Base-by-base conservation (phyloP, 2,797 vertebrate species). In the Enoplosus armatus region DNA sequence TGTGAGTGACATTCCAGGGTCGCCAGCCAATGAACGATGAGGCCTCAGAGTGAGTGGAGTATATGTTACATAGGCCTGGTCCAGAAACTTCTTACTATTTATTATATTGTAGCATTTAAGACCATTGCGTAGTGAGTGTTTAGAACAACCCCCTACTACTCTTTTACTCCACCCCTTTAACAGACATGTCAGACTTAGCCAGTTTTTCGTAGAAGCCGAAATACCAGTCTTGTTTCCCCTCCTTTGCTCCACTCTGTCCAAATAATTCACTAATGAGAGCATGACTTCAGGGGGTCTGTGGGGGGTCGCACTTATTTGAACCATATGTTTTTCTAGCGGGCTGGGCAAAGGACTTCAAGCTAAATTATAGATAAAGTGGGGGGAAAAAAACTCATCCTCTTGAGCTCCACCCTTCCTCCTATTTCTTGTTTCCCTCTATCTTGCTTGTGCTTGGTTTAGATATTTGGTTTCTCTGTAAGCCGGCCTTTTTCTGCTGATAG, bases 201-300 rank as follows among this genome's bases (percentile, higher is more conserved):
- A 72, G 72, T 60, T 20, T 80, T 78, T 70, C 54, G 54, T 85
- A 59, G 71, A 55, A 79, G 84, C 64, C 72, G 63, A 73, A 75
- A 77, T 56, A 72, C 65, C 65, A 48, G 53, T 47, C 61, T 70
- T 14, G 51, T 71, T 71, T 65, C 67, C 53, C 77, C 80, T 87
- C 75, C 79, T 81, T 65, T 77, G 41, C 76, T 82, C 66, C 41
- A 33, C 50, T 85, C 79, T 47, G 54, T 83, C 71, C 79, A 87
- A 87, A 88, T 91, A 90, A 92, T 87, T 90, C 80, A 86, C 91
- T 93, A 93, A 95, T 93, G 92, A 90, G 85, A 53, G 53, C 72
- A 84, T 72, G 85, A 79, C 92, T 88, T 84, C 77, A 86, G 90
- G 90, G 90, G 87, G 82, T 81, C 89, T 81, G 80, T 83, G 83